Percentiles rank a stretch among this genome's conserved stretches.
phyloP scores from a whole-genome alignment of 2,888 invertebrate genomes.

The Elmis aenea region DNA sequence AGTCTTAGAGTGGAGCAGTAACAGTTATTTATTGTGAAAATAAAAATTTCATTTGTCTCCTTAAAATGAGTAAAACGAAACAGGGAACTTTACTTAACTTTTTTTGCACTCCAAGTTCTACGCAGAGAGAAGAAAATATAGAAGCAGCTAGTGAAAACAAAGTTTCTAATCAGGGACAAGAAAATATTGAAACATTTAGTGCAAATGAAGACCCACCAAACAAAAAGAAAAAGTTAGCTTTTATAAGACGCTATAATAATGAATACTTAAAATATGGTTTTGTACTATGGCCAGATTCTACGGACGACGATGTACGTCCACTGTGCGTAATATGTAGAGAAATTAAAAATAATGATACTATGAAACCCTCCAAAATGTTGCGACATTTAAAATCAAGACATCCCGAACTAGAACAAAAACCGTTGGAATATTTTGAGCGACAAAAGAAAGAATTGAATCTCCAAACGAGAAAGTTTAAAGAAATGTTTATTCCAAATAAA shows the following conservation, averaged over 20 bases:
- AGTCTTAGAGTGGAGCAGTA: too few species aligned
- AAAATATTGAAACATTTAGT: too few species aligned
- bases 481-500: constrained; percentile 10
- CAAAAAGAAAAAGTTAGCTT: constrained; percentile 1
- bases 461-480: constrained; percentile 13
- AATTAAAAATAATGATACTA: constrained; percentile 18
- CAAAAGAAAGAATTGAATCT: constrained; percentile 15
- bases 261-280: constrained; percentile 4
- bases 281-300: not conserved
- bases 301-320: too few species aligned
- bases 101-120: too few species aligned
- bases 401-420: constrained; percentile 15
- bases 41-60: too few species aligned
- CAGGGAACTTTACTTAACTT: too few species aligned
- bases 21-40: too few species aligned
- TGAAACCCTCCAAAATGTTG: constrained; percentile 19
- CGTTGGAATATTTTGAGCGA: constrained; percentile 15
- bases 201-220: too few species aligned
- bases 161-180: too few species aligned
- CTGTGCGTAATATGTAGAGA: constrained; percentile 24
- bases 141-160: too few species aligned
- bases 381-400: constrained; percentile 18
- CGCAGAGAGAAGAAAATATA: too few species aligned
- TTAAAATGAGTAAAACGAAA: too few species aligned
- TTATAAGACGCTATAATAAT: constrained; percentile 1